Evolutionary conservation across 1,140 invertebrate genomes (phyloP).

Genomic region (Drosophila nebulosa): DNA sequence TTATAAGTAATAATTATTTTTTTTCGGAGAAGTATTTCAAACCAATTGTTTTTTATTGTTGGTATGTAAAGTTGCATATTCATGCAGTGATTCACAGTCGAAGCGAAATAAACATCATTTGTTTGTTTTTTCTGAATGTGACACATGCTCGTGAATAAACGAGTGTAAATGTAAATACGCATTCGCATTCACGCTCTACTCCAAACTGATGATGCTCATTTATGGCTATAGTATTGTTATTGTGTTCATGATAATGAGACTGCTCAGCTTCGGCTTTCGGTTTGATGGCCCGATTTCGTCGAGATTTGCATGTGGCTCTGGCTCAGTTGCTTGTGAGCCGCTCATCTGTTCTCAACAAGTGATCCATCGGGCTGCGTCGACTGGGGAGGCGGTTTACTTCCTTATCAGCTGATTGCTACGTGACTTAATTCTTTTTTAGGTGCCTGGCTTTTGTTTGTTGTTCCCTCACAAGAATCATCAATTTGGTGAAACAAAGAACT

Average conservation of each 20-base stretch:
- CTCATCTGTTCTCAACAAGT: conserved; percentile 10
- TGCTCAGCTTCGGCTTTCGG: conserved; percentile 7
- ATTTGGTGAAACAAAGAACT: conserved; percentile 36
- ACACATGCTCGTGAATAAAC: not conserved
- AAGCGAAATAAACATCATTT: not conserved
- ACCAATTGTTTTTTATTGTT: too few species aligned
- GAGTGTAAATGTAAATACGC: not conserved
- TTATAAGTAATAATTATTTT: too few species aligned
- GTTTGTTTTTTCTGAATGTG: not conserved
- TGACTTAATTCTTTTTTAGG: conserved; percentile 40
- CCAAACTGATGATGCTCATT: conserved; percentile 11
- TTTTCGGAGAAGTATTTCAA: too few species aligned
- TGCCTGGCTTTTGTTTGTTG: conserved; percentile 16
- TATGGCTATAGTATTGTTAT: conserved; percentile 11
- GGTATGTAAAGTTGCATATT: not conserved
- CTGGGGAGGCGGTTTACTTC: conserved; percentile 32
- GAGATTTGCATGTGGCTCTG: conserved; percentile 26
- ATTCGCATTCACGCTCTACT: not conserved
- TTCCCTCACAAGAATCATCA: conserved; percentile 14
- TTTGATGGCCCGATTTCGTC: conserved; percentile 19
- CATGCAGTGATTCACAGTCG: too few species aligned
- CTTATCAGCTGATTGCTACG: conserved; percentile 49
- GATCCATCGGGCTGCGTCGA: not conserved
- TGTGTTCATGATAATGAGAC: conserved; percentile 44
- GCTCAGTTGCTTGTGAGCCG: conserved; percentile 34